Evolutionary conservation across 2,888 invertebrate genomes (phyloP), one percentile per base, ranked within the genome.

Genomic region (Notodonta ziczac): DNA sequence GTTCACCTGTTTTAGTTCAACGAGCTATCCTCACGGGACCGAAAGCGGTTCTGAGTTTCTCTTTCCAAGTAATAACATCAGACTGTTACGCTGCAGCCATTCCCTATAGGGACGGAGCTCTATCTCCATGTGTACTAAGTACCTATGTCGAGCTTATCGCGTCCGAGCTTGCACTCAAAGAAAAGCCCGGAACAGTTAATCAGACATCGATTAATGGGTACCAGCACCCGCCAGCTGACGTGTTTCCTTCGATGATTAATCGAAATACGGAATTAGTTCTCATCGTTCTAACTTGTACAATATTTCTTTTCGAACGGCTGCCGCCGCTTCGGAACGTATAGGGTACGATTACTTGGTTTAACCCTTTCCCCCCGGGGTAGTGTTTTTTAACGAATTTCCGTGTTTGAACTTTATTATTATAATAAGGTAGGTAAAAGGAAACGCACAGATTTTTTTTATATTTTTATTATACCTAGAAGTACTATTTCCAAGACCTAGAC

Each of bases 201-300:
- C 76, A 76, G 72, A 62, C 62, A 69, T 72, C 67, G 69, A 69
- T 75, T 67, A 70, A 59, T 66, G 57, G 58, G 66, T 62, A 65
- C 65, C 66, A 62, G 71, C 75, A 59, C 69, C 71, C 59, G 63
- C 71, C 62, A 72, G 68, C 70, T 73, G 78, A 72, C 72, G 66
- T 58, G 66, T 63, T 72, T 67, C 67, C 63, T 60, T 50, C 62
- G 62, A 72, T 79, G 76, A 81, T 79, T 74, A 74, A 80, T 81
- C 55, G 67, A 56, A 59, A 59, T 60, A 61, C 59, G 58, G 59
- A 66, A 73, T 74, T 73, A 76, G 75, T 77, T 73, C 62, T 72
- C 66, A 61, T 66, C 62, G 53, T 69, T 65, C 63, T 72, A 60
- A 72, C 71, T 66, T 63, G 56, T 59, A 57, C 59, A 67, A 71